Evolutionary conservation across 1,140 invertebrate genomes (phyloP), one percentile per base, ranked within the genome.

Genomic region (Drosophila asahinai): DNA sequence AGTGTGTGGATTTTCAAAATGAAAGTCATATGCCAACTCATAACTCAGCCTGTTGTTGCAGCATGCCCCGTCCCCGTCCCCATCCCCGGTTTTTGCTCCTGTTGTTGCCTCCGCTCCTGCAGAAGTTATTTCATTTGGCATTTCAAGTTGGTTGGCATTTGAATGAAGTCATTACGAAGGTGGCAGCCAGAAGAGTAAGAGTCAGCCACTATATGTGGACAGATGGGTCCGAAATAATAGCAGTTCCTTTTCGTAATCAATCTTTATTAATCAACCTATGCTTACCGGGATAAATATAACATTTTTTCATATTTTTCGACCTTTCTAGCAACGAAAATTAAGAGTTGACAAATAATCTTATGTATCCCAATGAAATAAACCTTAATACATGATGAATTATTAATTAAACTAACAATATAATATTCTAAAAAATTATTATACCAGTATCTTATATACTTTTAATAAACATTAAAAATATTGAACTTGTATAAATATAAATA

Each of bases 21-120:
- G 84, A 87, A 87, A 87, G 84, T 87, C 84, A 87, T 87, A 87
- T 90, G 86, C 84, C 81, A 87, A 90, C 84, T 87, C 84, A 87
- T 87, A 87, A 87, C 84, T 87, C 84, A 87, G 77, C 86, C 83
- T 75, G 86, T 81, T 89, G 81, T 89, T 72, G 70, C 63, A 68
- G 65, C 58, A 45, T 66, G 68, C 63, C 65, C 17, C 49, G 68
- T 55, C 65, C 17, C 49, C 62, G 22, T 3, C 22, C 22, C 22
- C 22, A 0, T 25, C 22, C 22, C 22, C 22, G 22, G 75, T 59
- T 42, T 17, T 17, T 33, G 58, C 15, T 61, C 30, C 22, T 55
- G 33, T 47, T 68, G 59, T 52, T 49, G 63, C 59, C 58, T 36
- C 42, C 55, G 84, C 71, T 43, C 64, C 72, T 66, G 83, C 83